These are phyloP conservation scores for Hirtodrosophila histrioides DNA, from an alignment of 2,888 invertebrate genomes.

Conservation along the genomic window DNA sequence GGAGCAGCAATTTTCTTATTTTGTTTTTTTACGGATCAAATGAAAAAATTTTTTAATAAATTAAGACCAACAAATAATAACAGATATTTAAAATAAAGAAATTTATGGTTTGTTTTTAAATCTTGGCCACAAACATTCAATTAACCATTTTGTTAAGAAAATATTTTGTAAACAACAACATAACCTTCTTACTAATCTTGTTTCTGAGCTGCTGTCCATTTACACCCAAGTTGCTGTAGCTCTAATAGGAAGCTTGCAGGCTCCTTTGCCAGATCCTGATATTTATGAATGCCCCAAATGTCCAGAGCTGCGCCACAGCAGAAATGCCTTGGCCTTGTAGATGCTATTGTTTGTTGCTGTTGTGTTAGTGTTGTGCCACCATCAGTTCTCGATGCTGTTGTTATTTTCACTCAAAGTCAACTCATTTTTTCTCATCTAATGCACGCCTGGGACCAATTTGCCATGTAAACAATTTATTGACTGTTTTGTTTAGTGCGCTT, in stretches of 20 bases:
- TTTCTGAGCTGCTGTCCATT: not conserved
- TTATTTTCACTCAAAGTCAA: constrained; percentile 74
- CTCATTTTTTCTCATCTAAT: constrained; percentile 80
- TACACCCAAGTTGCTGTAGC: constrained; percentile 4
- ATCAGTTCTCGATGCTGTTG: constrained; percentile 30
- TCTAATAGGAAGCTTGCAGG: constrained; percentile 10
- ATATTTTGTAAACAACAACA: too few relatives aligned
- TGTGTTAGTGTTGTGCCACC: constrained; percentile 14
- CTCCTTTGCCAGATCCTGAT: constrained; percentile 17
- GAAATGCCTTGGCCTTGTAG: constrained; percentile 15
- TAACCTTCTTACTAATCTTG: too few relatives aligned
- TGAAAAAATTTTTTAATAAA: too few relatives aligned
- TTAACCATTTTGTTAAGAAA: too few relatives aligned
- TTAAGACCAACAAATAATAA: too few relatives aligned
- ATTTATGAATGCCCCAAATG: constrained; percentile 59
- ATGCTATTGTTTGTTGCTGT: constrained; percentile 20
- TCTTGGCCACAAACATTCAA: too few relatives aligned
- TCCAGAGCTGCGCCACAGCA: constrained; percentile 48
- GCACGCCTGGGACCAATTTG: constrained; percentile 78
- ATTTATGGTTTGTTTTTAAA: too few relatives aligned
- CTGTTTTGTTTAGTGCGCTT: constrained; percentile 78
- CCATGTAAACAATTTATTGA: constrained; percentile 81
- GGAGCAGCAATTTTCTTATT: not conserved
- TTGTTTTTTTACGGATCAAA: not conserved
- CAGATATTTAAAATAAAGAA: too few relatives aligned